Percentiles rank a stretch among this genome's conserved stretches.
These are phyloP conservation scores for Lasioglossum zephyrum DNA, from an alignment of 2,888 invertebrate species.

Conservation along the genomic window DNA sequence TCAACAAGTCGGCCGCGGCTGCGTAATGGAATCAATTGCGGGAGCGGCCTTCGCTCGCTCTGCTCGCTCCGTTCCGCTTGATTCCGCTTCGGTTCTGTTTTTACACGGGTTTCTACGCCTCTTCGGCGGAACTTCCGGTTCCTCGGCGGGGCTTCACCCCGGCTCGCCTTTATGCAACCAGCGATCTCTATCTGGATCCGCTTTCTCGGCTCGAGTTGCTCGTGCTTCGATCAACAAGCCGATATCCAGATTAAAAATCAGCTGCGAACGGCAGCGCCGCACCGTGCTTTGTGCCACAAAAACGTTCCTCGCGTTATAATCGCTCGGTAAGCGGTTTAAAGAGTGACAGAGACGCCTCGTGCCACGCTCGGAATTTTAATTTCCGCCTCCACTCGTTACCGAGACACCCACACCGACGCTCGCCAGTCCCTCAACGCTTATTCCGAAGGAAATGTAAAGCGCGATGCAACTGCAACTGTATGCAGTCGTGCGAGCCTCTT, in stretches of 20 bases:
- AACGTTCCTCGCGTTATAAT: not conserved
- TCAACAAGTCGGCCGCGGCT: conserved; percentile 46
- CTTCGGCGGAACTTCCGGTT: not conserved
- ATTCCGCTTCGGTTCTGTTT: conserved; percentile 20
- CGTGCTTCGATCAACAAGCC: conserved; percentile 8
- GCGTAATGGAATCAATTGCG: conserved; percentile 50
- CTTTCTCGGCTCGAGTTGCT: not conserved
- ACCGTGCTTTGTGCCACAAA: not conserved
- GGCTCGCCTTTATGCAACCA: not conserved
- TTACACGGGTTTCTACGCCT: conserved; percentile 6
- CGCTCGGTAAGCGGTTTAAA: not conserved
- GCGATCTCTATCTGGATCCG: not conserved
- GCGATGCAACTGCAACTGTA: not conserved
- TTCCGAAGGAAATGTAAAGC: not conserved
- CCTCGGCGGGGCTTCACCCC: not conserved
- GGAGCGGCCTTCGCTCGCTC: not conserved
- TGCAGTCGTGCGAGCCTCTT: not conserved
- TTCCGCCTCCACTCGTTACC: not conserved
- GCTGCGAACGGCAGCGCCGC: not conserved
- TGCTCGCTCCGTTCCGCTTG: not conserved
- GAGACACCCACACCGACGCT: not conserved
- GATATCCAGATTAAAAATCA: conserved; percentile 5
- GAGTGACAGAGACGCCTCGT: not conserved
- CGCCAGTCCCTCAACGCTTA: not conserved
- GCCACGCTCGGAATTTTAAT: not conserved